phyloP scores from a whole-genome alignment of 2,888 invertebrate species.

The Phrixothrix hirtus region DNA sequence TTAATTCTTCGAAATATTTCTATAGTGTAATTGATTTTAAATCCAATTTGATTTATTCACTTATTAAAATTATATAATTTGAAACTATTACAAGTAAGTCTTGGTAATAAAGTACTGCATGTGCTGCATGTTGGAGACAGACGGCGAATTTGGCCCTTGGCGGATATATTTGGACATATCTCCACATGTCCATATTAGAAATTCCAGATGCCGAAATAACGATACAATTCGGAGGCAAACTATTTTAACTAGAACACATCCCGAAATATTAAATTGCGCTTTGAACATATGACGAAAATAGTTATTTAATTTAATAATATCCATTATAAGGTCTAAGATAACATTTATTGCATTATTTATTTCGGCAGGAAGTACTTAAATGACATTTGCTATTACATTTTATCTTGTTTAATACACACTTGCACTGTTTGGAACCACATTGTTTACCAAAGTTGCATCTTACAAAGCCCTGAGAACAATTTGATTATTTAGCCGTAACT shows the following conservation, averaged over 20 bases:
- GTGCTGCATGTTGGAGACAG: no score
- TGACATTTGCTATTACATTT: conserved; percentile 12
- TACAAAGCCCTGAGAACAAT: conserved; percentile 8
- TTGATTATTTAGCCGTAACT: no score
- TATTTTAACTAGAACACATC: no score
- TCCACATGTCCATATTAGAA: not conserved
- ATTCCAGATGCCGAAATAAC: not conserved
- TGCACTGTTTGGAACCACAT: conserved; percentile 6
- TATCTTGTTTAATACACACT: no score
- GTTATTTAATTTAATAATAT: not conserved
- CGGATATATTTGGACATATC: not conserved
- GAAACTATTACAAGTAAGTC: no score
- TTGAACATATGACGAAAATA: conserved; percentile 1
- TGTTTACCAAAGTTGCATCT: conserved; percentile 6
- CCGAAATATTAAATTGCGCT: not conserved
- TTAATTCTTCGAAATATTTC: no score
- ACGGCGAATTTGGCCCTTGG: conserved; percentile 1
- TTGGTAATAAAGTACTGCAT: no score
- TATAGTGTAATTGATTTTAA: no score
- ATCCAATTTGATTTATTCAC: no score
- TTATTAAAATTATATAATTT: no score
- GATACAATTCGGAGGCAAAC: conserved; percentile 4
- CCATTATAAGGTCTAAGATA: no score
- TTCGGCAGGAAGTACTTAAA: conserved; percentile 5
- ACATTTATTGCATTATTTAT: conserved; percentile 6